phyloP scores from a whole-genome alignment of 2,888 invertebrate genomes.

The Temnothorax unifasciatus region DNA sequence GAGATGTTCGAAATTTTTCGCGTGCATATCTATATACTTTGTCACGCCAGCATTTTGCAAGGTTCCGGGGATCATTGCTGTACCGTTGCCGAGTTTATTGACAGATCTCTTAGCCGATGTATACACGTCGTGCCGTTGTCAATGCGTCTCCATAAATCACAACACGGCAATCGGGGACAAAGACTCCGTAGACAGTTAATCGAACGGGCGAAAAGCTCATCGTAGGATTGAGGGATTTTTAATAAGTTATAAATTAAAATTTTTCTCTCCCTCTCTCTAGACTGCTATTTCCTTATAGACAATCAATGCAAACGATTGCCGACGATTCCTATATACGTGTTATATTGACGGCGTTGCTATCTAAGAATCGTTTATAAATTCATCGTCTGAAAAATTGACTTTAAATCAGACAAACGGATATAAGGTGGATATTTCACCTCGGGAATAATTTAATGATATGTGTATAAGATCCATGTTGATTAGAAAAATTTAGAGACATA shows the following conservation, averaged over 20 bases:
- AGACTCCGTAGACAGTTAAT: conserved; percentile 64
- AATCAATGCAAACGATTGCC: conserved; percentile 75
- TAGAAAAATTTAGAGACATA: background rate
- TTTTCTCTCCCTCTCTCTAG: conserved; percentile 57
- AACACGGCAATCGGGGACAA: conserved; percentile 72
- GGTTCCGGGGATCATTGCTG: conserved; percentile 52
- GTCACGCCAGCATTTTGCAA: conserved; percentile 34
- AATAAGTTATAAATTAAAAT: conserved; percentile 81
- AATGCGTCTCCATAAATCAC: conserved; percentile 80
- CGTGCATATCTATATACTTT: conserved; percentile 27
- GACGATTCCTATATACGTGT: conserved; percentile 14
- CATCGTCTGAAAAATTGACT: conserved; percentile 12
- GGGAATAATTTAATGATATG: background rate
- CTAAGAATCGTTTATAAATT: conserved; percentile 1
- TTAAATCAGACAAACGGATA: background rate
- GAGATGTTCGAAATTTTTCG: conserved; percentile 18
- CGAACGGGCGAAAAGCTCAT: conserved; percentile 64
- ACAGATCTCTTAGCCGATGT: conserved; percentile 72
- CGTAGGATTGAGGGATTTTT: conserved; percentile 74
- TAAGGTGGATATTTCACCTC: conserved; percentile 1
- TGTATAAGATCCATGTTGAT: background rate
- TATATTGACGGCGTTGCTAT: conserved; percentile 35
- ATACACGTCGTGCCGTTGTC: conserved; percentile 71
- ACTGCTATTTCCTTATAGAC: conserved; percentile 79
- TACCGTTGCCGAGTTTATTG: conserved; percentile 78